Percentiles rank a stretch among this genome's conserved stretches.
These are phyloP conservation scores for Istiophorus platypterus DNA, from an alignment of 2,113 vertebrate species.

Conservation along the genomic window DNA sequence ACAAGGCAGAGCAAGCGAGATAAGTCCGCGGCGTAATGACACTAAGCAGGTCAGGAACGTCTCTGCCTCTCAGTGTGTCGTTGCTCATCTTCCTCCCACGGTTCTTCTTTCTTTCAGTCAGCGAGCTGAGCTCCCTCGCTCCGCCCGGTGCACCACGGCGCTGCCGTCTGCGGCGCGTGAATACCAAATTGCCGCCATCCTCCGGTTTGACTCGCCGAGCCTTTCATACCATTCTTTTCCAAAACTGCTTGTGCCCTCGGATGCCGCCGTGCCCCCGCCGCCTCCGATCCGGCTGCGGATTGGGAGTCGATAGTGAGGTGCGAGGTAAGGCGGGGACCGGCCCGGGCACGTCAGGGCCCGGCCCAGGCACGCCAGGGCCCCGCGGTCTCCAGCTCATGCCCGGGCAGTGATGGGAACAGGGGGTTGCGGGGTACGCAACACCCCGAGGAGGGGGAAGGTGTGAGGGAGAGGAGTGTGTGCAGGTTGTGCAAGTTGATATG, in stretches of 20 bases:
- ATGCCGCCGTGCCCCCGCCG: no score
- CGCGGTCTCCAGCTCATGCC: constrained; percentile 34
- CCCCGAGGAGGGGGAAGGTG: background rate
- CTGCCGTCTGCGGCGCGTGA: constrained; percentile 31
- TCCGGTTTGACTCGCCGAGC: constrained; percentile 11
- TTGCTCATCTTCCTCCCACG: constrained; percentile 56
- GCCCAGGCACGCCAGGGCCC: constrained; percentile 30
- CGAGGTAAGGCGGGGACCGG: constrained; percentile 63
- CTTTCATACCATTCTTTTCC: background rate
- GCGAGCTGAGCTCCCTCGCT: background rate
- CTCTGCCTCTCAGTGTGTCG: constrained; percentile 49
- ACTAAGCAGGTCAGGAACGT: constrained; percentile 73
- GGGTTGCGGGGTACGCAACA: no score
- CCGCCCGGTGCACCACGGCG: background rate
- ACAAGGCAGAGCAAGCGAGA: constrained; percentile 71
- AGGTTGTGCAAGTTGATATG: constrained; percentile 6
- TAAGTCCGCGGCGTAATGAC: constrained; percentile 75
- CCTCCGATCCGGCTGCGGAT: no score
- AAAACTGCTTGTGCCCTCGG: no score
- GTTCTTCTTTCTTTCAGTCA: constrained; percentile 61
- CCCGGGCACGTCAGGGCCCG: constrained; percentile 26
- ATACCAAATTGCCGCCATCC: constrained; percentile 34
- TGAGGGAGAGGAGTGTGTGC: background rate
- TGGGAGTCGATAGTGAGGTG: constrained; percentile 62
- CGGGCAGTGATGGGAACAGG: background rate